Percentiles rank a stretch among this genome's conserved stretches.
Evolutionary conservation across 2,113 vertebrate genomes (phyloP).

Genomic region (Spheniscus mendiculus): DNA sequence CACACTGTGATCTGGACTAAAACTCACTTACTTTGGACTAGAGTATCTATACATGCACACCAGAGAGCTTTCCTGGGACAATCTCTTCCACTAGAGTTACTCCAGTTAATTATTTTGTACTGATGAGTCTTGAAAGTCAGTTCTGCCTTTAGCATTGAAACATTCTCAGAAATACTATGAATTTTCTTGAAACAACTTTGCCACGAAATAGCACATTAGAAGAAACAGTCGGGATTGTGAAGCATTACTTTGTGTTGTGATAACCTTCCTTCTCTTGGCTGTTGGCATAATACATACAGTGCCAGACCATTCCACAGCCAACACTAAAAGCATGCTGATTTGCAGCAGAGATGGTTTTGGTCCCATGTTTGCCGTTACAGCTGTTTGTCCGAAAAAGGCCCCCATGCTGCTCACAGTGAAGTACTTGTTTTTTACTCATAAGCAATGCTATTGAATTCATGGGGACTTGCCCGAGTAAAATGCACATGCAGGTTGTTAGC

Average conservation of each 20-base stretch:
- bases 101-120: slow-evolving; percentile 42
- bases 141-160: slow-evolving; percentile 1
- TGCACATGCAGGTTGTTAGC: background rate
- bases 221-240: background rate
- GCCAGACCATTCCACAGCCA: background rate
- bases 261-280: background rate
- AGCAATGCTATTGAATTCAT: background rate
- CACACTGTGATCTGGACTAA: background rate
- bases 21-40: background rate
- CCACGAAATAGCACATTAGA: background rate
- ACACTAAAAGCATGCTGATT: background rate
- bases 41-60: background rate
- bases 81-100: background rate
- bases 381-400: background rate
- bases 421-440: background rate
- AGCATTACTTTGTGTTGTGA: background rate
- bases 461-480: background rate
- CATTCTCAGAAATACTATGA: background rate
- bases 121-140: slow-evolving; percentile 22
- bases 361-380: background rate
- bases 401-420: background rate
- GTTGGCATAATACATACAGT: background rate
- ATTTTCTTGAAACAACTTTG: background rate
- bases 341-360: background rate
- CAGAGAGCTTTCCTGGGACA: slow-evolving; percentile 25